These are phyloP conservation scores for Schizaphis graminum DNA, from an alignment of 2,888 invertebrate genomes.

Conservation along the genomic window DNA sequence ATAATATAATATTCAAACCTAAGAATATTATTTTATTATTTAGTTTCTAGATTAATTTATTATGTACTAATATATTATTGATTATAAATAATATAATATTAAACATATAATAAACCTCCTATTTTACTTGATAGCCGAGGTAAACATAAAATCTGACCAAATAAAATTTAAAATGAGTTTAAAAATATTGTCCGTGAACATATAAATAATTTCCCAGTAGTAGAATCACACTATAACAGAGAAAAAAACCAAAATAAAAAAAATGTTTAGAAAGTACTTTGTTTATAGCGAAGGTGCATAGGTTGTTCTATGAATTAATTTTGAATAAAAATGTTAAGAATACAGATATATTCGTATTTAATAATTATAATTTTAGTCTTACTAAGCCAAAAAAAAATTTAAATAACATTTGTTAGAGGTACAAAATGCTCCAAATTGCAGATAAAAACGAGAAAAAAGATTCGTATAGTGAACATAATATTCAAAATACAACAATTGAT, in stretches of 20 bases:
- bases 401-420: not conserved
- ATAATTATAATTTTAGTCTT: not conserved
- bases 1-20: too few relatives aligned
- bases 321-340: not conserved
- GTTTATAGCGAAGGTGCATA: not conserved
- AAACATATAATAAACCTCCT: too few relatives aligned
- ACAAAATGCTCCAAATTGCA: not conserved
- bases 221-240: not conserved
- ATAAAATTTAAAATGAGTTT: not conserved
- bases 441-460: not conserved
- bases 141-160: not conserved
- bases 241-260: not conserved
- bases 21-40: too few relatives aligned
- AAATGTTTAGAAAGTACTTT: not conserved
- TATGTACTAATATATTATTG: too few relatives aligned
- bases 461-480: too few relatives aligned
- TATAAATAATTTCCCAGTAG: not conserved
- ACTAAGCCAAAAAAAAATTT: not conserved
- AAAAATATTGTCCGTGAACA: not conserved
- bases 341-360: not conserved
- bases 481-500: too few relatives aligned
- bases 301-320: not conserved
- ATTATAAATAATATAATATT: too few relatives aligned
- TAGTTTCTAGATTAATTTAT: too few relatives aligned
- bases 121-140: not conserved